Evolutionary conservation across 2,888 invertebrate genomes (phyloP).

Genomic region (Nysson spinosus): DNA sequence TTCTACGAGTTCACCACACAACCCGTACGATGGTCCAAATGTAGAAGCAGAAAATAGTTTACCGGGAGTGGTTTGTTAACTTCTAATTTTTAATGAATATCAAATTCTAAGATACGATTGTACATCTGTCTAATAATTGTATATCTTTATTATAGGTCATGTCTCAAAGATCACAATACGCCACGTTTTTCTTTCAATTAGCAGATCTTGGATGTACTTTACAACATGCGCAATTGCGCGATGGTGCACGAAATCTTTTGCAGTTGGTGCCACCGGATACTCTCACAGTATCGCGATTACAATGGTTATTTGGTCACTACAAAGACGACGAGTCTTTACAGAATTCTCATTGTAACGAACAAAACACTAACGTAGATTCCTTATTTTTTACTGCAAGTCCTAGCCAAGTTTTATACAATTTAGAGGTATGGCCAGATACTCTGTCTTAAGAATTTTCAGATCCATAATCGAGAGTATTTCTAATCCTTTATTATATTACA

Average conservation of each 20-base stretch:
- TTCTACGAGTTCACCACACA: conserved; percentile 94
- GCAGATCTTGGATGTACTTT: conserved; percentile 92
- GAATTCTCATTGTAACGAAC: conserved; percentile 66
- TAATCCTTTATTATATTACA: conserved; percentile 68
- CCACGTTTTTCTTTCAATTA: conserved; percentile 90
- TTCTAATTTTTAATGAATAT: no score
- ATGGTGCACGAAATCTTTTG: conserved; percentile 88
- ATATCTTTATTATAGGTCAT: conserved; percentile 81
- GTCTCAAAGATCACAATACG: conserved; percentile 87
- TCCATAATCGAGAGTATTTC: not conserved
- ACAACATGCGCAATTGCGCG: conserved; percentile 88
- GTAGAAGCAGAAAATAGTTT: conserved; percentile 91
- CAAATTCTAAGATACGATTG: no score
- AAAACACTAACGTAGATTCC: conserved; percentile 79
- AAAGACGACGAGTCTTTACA: conserved; percentile 68
- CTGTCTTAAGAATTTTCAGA: no score
- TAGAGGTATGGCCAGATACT: no score
- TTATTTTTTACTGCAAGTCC: conserved; percentile 85
- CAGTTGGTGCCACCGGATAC: conserved; percentile 89
- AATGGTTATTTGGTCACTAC: conserved; percentile 79
- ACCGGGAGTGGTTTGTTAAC: conserved; percentile 89
- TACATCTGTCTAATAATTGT: not conserved
- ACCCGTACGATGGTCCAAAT: conserved; percentile 88
- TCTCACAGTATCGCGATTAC: conserved; percentile 81
- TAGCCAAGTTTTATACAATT: conserved; percentile 86